Base-by-base conservation (phyloP, 2,113 vertebrate genomes). In the Oncorhynchus keta region DNA sequence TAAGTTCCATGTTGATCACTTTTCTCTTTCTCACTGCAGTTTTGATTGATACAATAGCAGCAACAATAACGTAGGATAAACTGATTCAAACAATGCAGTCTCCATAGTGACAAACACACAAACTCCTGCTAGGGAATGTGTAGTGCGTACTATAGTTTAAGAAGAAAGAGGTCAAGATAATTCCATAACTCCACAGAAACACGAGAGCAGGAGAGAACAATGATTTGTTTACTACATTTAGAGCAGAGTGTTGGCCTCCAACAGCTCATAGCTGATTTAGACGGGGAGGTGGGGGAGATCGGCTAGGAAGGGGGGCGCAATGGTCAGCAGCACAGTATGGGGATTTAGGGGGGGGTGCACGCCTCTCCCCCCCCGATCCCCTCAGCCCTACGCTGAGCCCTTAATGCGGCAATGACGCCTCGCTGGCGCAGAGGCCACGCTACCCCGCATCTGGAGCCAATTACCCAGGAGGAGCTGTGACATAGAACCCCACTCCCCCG, bases 361-460 rank as follows among this genome's bases (percentile, higher is more conserved):
- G 81, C 85, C 78, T 84, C 81, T 78, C 39, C 73, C 80, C 30
- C 30, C 73, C 77, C 74, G 61, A 88, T 85, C 88, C 86, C 88
- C 84, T 91, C 85, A 85, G 78, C 85, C 80, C 85, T 79, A 73
- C 73, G 80, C 86, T 92, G 89, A 93, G 90, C 90, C 88, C 89
- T 93, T 92, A 93, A 92, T 92, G 86, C 89, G 57, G 86, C 83
- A 86, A 88, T 91, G 92, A 92, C 91, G 92, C 91, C 91, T 92
- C 76, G 72, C 89, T 92, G 92, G 91, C 92, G 91, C 90, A 87
- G 87, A 85, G 89, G 85, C 89, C 89, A 86, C n/a, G 73, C 83
- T 88, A 83, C 87, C 85, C 72, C 89, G 89, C 92, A 93, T 93
- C 91, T 93, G 93, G 92, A 92, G 86, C 80, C 84, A 86, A 92